Evolutionary conservation across 2,888 invertebrate species (phyloP), one percentile per base, ranked within the genome.

Genomic region (Volucella inflata): DNA sequence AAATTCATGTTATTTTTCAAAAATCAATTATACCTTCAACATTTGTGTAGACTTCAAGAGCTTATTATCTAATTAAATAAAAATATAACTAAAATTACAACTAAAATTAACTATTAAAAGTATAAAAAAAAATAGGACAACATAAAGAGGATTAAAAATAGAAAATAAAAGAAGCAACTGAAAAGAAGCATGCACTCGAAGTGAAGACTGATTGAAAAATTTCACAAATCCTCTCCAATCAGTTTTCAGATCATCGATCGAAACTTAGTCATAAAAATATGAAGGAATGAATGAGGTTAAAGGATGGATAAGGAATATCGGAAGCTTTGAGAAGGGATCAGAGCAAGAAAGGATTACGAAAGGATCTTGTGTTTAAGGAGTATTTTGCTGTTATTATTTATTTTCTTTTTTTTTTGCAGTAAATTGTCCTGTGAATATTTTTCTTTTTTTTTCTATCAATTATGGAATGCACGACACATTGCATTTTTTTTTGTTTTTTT

Each of bases 261-360:
- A 21, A 87, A 88, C 87, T 87, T 68, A 88, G 84, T 82, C 79
- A 44, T 87, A 87, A 88, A 82, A 88, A 88, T 71, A 42, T 81
- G 87, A 64, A 77, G 87, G 87, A 87, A 48, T 42, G 10, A 46
- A 40, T 64, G 21, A 38, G 65, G 55, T 59, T 40, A 17, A 11
- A 9, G 84, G 88, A 82, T 59, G 87, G 87, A 87, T 42, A 50
- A 42, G 82, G 81, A 82, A 68, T n/a, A 46, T 76, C 44, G 76
- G 81, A 85, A 83, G 77, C 79, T 17, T 55, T 46, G 81, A 59
- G 57, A 72, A 44, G 44, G 84, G 74, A 68, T 59, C 0, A 67
- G 76, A 78, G 38, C 44, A 42, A 14, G 57, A 57, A 16, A 30
- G 80, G 76, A 70, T 16, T 62, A 53, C 40, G 72, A 71, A 11